Conservation (phyloP, 2,888 invertebrate genomes). For the Biston betularia region DNA sequence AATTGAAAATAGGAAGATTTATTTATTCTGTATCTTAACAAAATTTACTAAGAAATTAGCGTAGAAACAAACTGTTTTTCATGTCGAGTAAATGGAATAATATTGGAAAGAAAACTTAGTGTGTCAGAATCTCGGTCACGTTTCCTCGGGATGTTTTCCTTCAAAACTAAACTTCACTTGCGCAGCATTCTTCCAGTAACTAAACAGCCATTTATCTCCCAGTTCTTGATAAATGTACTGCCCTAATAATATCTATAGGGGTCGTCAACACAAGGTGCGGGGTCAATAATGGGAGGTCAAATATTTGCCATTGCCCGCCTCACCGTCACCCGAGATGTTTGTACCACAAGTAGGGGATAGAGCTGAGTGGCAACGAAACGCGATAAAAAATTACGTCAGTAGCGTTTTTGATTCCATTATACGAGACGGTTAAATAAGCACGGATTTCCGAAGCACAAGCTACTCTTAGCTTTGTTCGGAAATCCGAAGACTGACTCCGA, state of each 20-base stretch:
- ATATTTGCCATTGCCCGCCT: slow-evolving; percentile 70
- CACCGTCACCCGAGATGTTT: slow-evolving; percentile 65
- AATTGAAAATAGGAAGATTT: no score
- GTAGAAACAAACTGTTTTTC: not conserved
- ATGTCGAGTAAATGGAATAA: not conserved
- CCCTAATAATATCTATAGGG: slow-evolving; percentile 46
- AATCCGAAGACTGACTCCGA: no score
- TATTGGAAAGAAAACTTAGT: not conserved
- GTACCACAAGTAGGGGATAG: slow-evolving; percentile 40
- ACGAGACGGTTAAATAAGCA: no score
- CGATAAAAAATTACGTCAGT: slow-evolving; percentile 9
- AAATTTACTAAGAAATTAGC: no score
- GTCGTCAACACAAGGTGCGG: slow-evolving; percentile 68
- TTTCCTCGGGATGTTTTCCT: not conserved
- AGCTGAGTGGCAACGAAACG: slow-evolving; percentile 15
- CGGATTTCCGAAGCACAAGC: no score
- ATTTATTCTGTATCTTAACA: no score
- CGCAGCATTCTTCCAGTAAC: not conserved
- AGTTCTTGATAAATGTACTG: slow-evolving; percentile 15
- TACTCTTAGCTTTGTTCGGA: no score
- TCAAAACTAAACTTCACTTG: slow-evolving; percentile 1
- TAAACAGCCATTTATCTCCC: slow-evolving; percentile 34
- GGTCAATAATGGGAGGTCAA: slow-evolving; percentile 78
- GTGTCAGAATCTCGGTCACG: not conserved
- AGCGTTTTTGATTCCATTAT: no score